These are phyloP conservation scores for Spodoptera picta DNA, from an alignment of 2,888 invertebrate species.

Conservation along the genomic window DNA sequence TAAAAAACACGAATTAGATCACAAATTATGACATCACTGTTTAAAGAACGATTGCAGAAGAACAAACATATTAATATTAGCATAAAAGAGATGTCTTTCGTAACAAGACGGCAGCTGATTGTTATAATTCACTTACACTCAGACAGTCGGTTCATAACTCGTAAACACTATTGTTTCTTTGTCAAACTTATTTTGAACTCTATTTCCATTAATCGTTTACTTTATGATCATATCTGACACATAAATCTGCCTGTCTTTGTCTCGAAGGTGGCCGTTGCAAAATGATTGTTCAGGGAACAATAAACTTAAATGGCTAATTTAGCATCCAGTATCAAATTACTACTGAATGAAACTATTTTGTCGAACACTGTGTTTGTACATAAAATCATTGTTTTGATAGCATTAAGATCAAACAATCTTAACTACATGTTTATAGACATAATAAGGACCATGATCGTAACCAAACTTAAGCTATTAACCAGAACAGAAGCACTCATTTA, in stretches of 20 bases:
- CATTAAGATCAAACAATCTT: conserved; percentile 9
- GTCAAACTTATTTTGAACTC: conserved; percentile 67
- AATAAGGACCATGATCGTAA: conserved; percentile 44
- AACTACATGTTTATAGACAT: conserved; percentile 6
- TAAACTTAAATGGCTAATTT: not conserved
- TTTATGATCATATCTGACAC: conserved; percentile 75
- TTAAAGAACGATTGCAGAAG: conserved; percentile 11
- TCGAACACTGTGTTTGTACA: not conserved
- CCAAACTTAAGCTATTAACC: conserved; percentile 52
- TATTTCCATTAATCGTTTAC: conserved; percentile 75
- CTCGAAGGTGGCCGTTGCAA: conserved; percentile 19
- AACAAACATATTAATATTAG: conserved; percentile 16
- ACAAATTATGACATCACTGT: not conserved
- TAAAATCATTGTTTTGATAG: not conserved
- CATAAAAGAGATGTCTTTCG: conserved; percentile 27
- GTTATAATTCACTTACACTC: conserved; percentile 66
- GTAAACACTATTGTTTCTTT: conserved; percentile 77
- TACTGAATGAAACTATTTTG: not conserved
- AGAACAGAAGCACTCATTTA: conserved; percentile 61
- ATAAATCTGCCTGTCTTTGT: conserved; percentile 43
- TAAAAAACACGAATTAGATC: not conserved
- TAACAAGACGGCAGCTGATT: conserved; percentile 65
- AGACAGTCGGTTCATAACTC: conserved; percentile 70
- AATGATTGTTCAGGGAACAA: conserved; percentile 21
- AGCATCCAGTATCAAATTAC: no score